Evolutionary conservation across 2,888 invertebrate species (phyloP).

Genomic region (Busseola fusca): DNA sequence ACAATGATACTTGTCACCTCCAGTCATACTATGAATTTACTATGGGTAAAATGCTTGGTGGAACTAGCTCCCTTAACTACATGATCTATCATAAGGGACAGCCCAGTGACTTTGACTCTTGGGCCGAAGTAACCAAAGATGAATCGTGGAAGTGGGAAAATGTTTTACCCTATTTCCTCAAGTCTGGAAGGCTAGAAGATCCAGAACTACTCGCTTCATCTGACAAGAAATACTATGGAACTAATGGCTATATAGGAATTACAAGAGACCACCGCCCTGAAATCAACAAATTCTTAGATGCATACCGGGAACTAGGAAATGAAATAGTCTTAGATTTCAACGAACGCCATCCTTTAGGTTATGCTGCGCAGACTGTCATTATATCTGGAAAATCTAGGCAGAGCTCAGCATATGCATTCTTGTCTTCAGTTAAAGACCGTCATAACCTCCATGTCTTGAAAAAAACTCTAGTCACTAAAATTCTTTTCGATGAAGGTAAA

Average conservation of each 20-base stretch:
- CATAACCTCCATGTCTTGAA: slow-evolving; percentile 67
- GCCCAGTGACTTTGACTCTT: slow-evolving; percentile 66
- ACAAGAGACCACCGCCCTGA: slow-evolving; percentile 58
- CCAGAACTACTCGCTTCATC: slow-evolving; percentile 51
- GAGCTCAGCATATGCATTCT: slow-evolving; percentile 79
- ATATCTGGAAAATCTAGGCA: slow-evolving; percentile 74
- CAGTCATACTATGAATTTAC: slow-evolving; percentile 59
- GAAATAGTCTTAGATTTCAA: slow-evolving; percentile 67
- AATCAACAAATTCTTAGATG: slow-evolving; percentile 65
- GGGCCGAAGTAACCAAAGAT: slow-evolving; percentile 64
- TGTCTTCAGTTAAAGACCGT: slow-evolving; percentile 63
- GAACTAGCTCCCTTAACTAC: slow-evolving; percentile 69
- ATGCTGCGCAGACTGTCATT: slow-evolving; percentile 53
- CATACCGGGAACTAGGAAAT: slow-evolving; percentile 77
- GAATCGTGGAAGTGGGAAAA: slow-evolving; percentile 69
- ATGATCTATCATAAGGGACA: slow-evolving; percentile 69
- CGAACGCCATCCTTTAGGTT: slow-evolving; percentile 72
- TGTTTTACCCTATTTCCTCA: slow-evolving; percentile 67
- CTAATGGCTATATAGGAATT: slow-evolving; percentile 60
- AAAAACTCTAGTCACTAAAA: slow-evolving; percentile 64
- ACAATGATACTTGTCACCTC: slow-evolving; percentile 55
- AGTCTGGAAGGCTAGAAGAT: slow-evolving; percentile 65
- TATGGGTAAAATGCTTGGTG: slow-evolving; percentile 73
- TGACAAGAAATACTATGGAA: slow-evolving; percentile 60
- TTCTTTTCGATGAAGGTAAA: slow-evolving; percentile 60